Evolutionary conservation across 92 coral and sea anemone species (phyloP).

Genomic region (Micromussa lordhowensis): DNA sequence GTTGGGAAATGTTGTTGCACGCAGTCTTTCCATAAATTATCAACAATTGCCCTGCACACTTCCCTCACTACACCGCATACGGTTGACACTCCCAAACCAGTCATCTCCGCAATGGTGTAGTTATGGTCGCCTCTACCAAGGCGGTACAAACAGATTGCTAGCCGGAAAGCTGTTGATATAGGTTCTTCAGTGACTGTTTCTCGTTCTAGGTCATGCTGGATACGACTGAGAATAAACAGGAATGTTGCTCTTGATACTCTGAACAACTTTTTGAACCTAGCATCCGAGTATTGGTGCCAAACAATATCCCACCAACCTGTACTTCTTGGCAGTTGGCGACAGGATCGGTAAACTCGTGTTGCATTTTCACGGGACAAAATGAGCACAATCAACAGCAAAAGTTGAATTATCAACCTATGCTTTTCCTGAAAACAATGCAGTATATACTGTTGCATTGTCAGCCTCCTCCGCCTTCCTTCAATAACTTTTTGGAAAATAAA

Average conservation of each 20-base stretch:
- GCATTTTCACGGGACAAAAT: no score
- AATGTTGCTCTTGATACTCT: conserved; percentile 54
- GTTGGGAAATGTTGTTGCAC: no score
- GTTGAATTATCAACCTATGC: no score
- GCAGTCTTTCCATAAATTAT: background rate
- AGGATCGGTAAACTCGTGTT: background rate
- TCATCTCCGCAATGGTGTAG: conserved; percentile 32
- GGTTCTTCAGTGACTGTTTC: conserved; percentile 48
- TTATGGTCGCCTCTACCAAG: conserved; percentile 52
- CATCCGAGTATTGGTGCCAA: conserved; percentile 53
- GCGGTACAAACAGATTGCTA: conserved; percentile 47
- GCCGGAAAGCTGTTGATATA: conserved; percentile 39
- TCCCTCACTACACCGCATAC: background rate
- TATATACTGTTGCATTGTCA: no score
- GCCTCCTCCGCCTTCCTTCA: no score
- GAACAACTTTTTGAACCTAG: conserved; percentile 40
- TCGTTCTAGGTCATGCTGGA: conserved; percentile 39
- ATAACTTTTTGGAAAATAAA: no score
- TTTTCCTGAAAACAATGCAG: no score
- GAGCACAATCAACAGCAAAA: no score
- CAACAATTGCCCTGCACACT: no score
- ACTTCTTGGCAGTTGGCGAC: conserved; percentile 52
- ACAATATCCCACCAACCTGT: conserved; percentile 49
- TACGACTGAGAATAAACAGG: conserved; percentile 45
- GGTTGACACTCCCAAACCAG: background rate